Evolutionary conservation across 2,888 invertebrate genomes (phyloP), one percentile per base, ranked within the genome.

Genomic region (Proisotoma minuta): DNA sequence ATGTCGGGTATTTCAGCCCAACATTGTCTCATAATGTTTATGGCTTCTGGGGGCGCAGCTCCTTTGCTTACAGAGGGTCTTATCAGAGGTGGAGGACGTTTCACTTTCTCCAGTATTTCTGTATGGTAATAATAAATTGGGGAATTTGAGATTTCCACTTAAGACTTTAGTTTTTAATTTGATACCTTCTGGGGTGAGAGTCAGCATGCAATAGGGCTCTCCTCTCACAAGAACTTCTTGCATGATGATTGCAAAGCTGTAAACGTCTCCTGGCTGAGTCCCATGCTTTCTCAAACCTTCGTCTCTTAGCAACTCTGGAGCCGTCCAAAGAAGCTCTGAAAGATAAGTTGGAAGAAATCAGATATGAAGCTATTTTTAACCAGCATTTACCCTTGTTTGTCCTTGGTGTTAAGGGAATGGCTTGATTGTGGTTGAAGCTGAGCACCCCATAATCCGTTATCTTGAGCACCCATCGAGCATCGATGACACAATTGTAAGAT

Each of bases 391-490:
- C 88, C 79, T 87, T 84, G 15, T 89, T 84, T 40, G 82, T 81
- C 76, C 87, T 86, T 10, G 80, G 77, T 2, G 84, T 81, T 2
- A 81, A 82, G 4, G 83, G 79, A 51, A 88, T 79, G 57, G 85
- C 86, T 78, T 91, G 91, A 1, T 87, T 83, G 75, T 86, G 87
- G 76, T 84, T 84, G 75, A 91, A 87, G 1, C 84, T 82, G 1
- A 87, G 86, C 69, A 92, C 79, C 3, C 93, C 93, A 78, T 91
- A 95, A 80, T 95, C 95, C 26, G 95, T 89, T 71, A 97, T 82
- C 80, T 95, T 95, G 64, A 97, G 84, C 64, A 95, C 93, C 95
- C 95, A 97, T 72, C 96, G 85, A 63, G 93, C 89, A 80, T 97
- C 96, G 65, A 97, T 93, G 54, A 92, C 89, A 80, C 95, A 95